phyloP scores from a whole-genome alignment of 2,888 invertebrate genomes.

The Apocheima hispidaria region DNA sequence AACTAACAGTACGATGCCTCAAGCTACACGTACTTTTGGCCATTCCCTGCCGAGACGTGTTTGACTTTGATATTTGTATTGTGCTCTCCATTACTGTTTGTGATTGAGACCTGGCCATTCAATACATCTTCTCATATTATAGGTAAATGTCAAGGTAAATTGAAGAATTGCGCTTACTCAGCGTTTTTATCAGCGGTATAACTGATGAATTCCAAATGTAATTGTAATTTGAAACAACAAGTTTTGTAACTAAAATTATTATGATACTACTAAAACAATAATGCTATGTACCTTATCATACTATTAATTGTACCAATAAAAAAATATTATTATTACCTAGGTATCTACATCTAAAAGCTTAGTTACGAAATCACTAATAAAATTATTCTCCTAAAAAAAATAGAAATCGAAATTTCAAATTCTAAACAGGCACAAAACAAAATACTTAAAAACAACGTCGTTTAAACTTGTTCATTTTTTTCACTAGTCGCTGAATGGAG shows the following conservation, averaged over 20 bases:
- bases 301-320: too few species aligned
- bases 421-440: slow-evolving; percentile 10
- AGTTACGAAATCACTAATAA: neutral
- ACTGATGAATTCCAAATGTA: too few species aligned
- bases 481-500: slow-evolving; percentile 51
- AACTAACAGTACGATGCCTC: slow-evolving; percentile 60
- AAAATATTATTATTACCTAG: too few species aligned
- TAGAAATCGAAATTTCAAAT: slow-evolving; percentile 1
- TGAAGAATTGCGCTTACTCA: slow-evolving; percentile 1
- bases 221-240: too few species aligned
- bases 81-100: slow-evolving; percentile 44
- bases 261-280: too few species aligned
- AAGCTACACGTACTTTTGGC: slow-evolving; percentile 47
- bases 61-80: slow-evolving; percentile 56
- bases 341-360: slow-evolving; percentile 16
- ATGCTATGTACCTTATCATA: too few species aligned
- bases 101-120: slow-evolving; percentile 42
- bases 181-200: slow-evolving; percentile 40
- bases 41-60: slow-evolving; percentile 55
- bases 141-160: slow-evolving; percentile 14
- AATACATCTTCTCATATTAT: slow-evolving; percentile 40
- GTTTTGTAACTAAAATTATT: too few species aligned
- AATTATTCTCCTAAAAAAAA: neutral
- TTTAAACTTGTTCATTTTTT: slow-evolving; percentile 52
- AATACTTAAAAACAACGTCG: slow-evolving; percentile 44